phyloP scores from a whole-genome alignment of 2,113 vertebrate species.

The Xenopus laevis region DNA sequence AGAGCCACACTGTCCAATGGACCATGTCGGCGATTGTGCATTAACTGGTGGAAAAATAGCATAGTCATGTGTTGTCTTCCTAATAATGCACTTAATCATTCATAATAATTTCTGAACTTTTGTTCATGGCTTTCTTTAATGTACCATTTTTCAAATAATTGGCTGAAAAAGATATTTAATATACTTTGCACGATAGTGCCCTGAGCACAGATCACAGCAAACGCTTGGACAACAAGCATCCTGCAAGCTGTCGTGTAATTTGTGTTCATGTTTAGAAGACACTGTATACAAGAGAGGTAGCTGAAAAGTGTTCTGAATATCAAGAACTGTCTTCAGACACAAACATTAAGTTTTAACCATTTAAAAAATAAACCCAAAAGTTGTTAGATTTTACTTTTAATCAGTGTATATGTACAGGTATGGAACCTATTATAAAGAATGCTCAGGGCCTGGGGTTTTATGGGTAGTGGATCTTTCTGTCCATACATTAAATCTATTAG shows the following conservation, averaged over 20 bases:
- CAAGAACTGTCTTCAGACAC: conserved; percentile 50
- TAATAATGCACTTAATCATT: background rate
- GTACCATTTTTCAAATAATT: conserved; percentile 58
- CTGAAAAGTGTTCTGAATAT: conserved; percentile 58
- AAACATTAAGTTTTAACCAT: conserved; percentile 39
- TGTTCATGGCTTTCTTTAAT: conserved; percentile 37
- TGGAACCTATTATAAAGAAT: too few relatives aligned
- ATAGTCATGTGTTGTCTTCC: conserved; percentile 50
- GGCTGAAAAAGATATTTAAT: conserved; percentile 55
- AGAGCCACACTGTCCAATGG: conserved; percentile 14
- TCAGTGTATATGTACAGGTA: too few relatives aligned
- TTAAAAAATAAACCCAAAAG: background rate
- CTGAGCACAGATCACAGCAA: too few relatives aligned
- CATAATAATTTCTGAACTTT: conserved; percentile 24
- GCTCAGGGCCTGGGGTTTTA: too few relatives aligned
- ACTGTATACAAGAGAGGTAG: conserved; percentile 53
- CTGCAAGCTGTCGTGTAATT: conserved; percentile 58
- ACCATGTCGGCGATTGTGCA: conserved; percentile 45
- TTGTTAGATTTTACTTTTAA: too few relatives aligned
- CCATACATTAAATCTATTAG: too few relatives aligned
- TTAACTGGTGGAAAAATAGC: conserved; percentile 41
- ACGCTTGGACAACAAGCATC: conserved; percentile 58
- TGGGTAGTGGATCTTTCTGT: too few relatives aligned
- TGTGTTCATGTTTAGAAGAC: conserved; percentile 54
- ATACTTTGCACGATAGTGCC: conserved; percentile 59